phyloP scores from a whole-genome alignment of 2,797 vertebrate species.

The Rhinella marina region DNA sequence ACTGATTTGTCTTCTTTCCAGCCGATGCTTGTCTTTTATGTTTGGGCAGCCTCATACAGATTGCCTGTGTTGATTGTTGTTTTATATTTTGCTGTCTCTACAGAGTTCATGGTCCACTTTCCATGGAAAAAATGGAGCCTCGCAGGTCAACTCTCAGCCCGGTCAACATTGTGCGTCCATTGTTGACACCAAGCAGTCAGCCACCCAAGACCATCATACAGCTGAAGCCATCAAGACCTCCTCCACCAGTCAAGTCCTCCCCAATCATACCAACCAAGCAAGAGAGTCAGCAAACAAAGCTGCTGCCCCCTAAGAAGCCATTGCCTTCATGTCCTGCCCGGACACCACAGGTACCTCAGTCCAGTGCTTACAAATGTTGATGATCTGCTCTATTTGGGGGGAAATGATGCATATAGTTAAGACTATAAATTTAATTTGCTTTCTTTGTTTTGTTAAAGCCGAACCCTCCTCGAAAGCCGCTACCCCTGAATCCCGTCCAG shows the following conservation, averaged over 20 bases:
- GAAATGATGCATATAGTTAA: no score
- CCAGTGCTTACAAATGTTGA: background rate
- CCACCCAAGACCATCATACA: slow-evolving; percentile 56
- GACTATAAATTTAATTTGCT: background rate
- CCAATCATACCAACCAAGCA: slow-evolving; percentile 68
- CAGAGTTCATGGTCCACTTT: slow-evolving; percentile 76
- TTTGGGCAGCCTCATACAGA: no score
- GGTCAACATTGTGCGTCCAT: slow-evolving; percentile 81
- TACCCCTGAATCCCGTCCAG: slow-evolving; percentile 80
- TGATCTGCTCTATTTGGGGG: background rate
- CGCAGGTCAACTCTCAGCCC: slow-evolving; percentile 75
- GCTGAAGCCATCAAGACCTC: slow-evolving; percentile 75
- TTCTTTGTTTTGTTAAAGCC: slow-evolving; percentile 62
- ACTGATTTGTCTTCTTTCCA: no score
- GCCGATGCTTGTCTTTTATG: no score
- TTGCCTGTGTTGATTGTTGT: no score
- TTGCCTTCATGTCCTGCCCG: slow-evolving; percentile 81
- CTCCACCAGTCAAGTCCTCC: slow-evolving; percentile 71
- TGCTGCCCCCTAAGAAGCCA: slow-evolving; percentile 82
- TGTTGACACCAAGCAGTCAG: slow-evolving; percentile 71
- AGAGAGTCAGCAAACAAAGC: slow-evolving; percentile 67
- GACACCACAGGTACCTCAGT: slow-evolving; percentile 74
- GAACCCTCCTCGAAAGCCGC: slow-evolving; percentile 79
- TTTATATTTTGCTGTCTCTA: background rate
- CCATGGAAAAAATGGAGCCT: slow-evolving; percentile 68